These are phyloP conservation scores for Heteromurus nitidus DNA, from an alignment of 2,888 invertebrate species.

Conservation along the genomic window DNA sequence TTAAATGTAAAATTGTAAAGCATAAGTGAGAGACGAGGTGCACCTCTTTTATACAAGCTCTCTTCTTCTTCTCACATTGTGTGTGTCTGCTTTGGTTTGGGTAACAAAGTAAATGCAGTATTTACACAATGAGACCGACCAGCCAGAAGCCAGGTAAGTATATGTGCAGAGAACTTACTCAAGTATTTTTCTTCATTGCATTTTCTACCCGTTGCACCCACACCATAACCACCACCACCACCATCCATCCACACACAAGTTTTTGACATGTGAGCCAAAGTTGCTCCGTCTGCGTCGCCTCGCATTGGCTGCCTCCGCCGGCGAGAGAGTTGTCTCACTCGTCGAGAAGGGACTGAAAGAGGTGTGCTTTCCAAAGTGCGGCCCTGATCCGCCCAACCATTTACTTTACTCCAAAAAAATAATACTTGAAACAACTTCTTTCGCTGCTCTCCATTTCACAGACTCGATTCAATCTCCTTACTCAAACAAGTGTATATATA, in stretches of 20 bases:
- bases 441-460: constrained; percentile 1
- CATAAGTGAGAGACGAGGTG: background rate
- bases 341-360: constrained; percentile 59
- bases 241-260: constrained; percentile 5
- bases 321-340: constrained; percentile 37
- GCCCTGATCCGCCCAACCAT: constrained; percentile 65
- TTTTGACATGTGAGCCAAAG: too few relatives aligned
- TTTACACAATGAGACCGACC: background rate
- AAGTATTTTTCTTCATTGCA: background rate
- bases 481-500: too few relatives aligned
- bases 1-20: background rate
- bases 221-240: constrained; percentile 1
- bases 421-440: too few relatives aligned
- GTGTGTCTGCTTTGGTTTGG: too few relatives aligned
- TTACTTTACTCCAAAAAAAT: constrained; percentile 38
- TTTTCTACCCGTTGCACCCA: background rate
- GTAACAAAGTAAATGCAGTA: too few relatives aligned
- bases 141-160: too few relatives aligned
- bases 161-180: too few relatives aligned
- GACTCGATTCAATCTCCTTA: background rate
- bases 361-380: constrained; percentile 63
- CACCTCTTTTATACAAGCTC: too few relatives aligned
- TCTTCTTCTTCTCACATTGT: too few relatives aligned
- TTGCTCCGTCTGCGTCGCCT: constrained; percentile 1
- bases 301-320: constrained; percentile 44